Percentiles rank a stretch among this genome's conserved stretches.
Evolutionary conservation across 30 jellyfish, hydroid and myxozoan species (phyloP).

Genomic region (Sanderia malayensis): DNA sequence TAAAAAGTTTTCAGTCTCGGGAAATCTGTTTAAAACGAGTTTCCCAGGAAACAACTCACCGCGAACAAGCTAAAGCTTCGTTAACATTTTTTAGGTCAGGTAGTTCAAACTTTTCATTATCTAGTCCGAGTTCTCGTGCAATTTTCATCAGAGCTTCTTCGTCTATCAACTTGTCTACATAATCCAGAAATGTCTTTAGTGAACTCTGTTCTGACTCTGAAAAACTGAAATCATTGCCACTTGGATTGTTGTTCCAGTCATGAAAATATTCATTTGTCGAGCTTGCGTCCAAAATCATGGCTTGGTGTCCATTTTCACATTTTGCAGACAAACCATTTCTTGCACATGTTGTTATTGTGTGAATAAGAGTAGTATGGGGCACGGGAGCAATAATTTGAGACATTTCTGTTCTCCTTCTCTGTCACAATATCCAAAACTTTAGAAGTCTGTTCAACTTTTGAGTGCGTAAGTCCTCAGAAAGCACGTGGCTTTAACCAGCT

Average conservation of each 20-base stretch:
- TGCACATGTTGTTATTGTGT: conserved; percentile 60
- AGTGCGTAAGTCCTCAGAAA: too few relatives aligned
- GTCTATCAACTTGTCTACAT: conserved; percentile 37
- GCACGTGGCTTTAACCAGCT: too few relatives aligned
- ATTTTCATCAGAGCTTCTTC: conserved; percentile 52
- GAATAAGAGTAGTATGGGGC: conserved; percentile 53
- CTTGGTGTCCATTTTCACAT: conserved; percentile 5
- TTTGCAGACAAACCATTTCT: conserved; percentile 30
- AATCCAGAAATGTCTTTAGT: conserved; percentile 29
- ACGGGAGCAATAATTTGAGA: conserved; percentile 66
- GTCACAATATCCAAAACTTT: too few relatives aligned
- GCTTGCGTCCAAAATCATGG: background rate
- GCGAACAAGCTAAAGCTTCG: conserved; percentile 11
- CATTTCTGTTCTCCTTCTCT: too few relatives aligned
- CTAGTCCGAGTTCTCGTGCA: conserved; percentile 40
- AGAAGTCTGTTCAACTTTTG: too few relatives aligned
- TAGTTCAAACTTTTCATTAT: conserved; percentile 50
- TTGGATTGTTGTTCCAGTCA: background rate
- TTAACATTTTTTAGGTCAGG: conserved; percentile 43
- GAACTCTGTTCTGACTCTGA: conserved; percentile 11
- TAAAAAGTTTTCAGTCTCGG: too few relatives aligned
- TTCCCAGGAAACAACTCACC: background rate
- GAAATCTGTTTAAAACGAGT: too few relatives aligned
- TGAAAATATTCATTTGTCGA: background rate
- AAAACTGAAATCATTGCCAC: background rate